Conservation (phyloP, 2,113 vertebrate species). For the Bos javanicus region DNA sequence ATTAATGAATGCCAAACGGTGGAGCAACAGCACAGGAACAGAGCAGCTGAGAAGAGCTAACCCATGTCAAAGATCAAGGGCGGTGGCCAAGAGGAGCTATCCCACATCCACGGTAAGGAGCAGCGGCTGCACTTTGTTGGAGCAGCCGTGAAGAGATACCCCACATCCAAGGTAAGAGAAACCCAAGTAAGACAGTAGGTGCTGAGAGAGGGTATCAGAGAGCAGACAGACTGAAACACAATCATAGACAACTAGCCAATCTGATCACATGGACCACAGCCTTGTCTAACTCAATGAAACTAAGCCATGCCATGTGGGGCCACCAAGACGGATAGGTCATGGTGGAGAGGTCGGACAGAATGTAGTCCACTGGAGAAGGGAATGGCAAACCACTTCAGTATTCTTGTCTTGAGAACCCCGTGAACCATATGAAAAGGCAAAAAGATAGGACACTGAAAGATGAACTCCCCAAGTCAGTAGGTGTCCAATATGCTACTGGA, state of each 20-base stretch:
- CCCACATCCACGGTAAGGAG: background rate
- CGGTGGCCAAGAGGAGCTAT: too few relatives aligned
- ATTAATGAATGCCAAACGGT: background rate
- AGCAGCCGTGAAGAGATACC: background rate
- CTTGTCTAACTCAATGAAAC: background rate
- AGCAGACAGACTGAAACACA: background rate
- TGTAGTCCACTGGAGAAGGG: background rate
- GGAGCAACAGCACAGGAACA: background rate
- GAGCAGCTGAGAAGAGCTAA: background rate
- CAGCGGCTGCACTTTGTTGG: background rate
- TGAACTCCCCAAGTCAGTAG: background rate
- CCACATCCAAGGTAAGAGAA: background rate
- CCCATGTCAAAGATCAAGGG: background rate
- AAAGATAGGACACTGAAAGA: background rate
- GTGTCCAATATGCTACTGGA: too few relatives aligned
- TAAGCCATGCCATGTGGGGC: background rate
- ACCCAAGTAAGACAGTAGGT: background rate
- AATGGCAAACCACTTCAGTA: background rate
- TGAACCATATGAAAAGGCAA: background rate
- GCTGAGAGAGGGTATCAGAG: too few relatives aligned
- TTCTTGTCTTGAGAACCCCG: too few relatives aligned
- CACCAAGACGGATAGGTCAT: background rate
- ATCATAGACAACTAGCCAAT: background rate
- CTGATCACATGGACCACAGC: background rate
- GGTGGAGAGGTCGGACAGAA: background rate